Base-by-base conservation (phyloP, 2,888 invertebrate species). In the Abrostola triplasia region DNA sequence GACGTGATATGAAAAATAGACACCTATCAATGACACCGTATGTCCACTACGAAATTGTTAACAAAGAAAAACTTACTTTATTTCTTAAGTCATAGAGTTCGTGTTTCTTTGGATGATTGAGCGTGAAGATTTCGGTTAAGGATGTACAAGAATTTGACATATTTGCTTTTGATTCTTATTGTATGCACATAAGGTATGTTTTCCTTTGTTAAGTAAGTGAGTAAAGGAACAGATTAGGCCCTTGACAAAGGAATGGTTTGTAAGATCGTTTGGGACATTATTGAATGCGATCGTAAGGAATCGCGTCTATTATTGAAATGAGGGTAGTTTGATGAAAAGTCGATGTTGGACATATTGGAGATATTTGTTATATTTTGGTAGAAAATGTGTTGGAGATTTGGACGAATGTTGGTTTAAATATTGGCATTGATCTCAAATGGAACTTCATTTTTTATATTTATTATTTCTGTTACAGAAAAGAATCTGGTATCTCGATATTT, bases 1-100 rank as follows among this genome's bases (percentile, higher is more conserved):
- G 78, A 78, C 84, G 84, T 81, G 81, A 81, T 82, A 81, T 90
- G 90, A 92, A 88, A 92, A 90, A 92, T 92, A 69, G 85, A 73
- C 79, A 72, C 63, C 84, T 72, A 89, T 90, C 83, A 84, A 67
- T 67, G 77, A 77, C 76, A 73, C 72, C 64, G 10, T 72, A 66
- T 56, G 47, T 64, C 61, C 51, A 56, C 52, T 12, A 63, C 49
- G 5, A 38, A 48, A 60, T 10, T 1, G 55, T 49, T 38, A 64
- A 0, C 62, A 72, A 0, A 6, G 12, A 10, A 68, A 64, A 57
- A 6, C 8, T 13, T 12, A 64, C 70, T 13, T 49, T 68, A 70
- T 10, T 0, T 0, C 0, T 0, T 0, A 6, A 0, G 0, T 0
- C 0, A 47, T 40, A 69, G 9, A 54, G 61, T 58, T 13, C 37